Conservation (phyloP, 2,888 invertebrate species). For the Trichacis sp. region DNA sequence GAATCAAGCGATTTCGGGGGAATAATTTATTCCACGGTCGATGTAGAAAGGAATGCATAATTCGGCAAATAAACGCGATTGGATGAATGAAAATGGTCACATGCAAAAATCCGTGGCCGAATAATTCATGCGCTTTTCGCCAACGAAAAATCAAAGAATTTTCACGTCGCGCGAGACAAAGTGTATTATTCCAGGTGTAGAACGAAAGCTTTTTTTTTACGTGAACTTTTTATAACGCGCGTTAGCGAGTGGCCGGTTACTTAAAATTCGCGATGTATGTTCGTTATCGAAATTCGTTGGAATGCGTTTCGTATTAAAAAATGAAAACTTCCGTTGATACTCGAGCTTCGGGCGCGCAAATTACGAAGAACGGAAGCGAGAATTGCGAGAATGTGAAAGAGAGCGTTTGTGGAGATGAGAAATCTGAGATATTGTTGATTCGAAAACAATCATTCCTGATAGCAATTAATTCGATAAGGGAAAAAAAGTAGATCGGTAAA, state of each 20-base stretch:
- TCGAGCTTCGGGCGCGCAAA: slow-evolving; percentile 20
- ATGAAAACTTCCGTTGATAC: slow-evolving; percentile 22
- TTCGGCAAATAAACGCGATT: not conserved
- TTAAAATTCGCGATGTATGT: slow-evolving; percentile 17
- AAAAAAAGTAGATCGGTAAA: slow-evolving; percentile 26
- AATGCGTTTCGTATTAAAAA: slow-evolving; percentile 24
- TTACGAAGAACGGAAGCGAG: slow-evolving; percentile 14
- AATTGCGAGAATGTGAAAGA: slow-evolving; percentile 1
- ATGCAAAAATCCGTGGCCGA: not conserved
- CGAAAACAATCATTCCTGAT: slow-evolving; percentile 42
- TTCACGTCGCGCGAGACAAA: no score
- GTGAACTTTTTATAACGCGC: no score
- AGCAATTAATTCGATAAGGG: slow-evolving; percentile 38
- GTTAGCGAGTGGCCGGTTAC: slow-evolving; percentile 6
- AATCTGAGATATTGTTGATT: slow-evolving; percentile 34
- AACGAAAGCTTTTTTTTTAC: no score
- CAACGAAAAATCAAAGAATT: no score
- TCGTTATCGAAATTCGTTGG: slow-evolving; percentile 12
- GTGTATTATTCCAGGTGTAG: no score
- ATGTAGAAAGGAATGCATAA: not conserved
- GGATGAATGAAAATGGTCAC: not conserved
- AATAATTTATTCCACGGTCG: not conserved
- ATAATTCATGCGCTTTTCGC: no score
- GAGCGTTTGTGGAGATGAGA: not conserved
- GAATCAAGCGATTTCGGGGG: not conserved